Percentiles rank a stretch among this genome's conserved stretches.
Evolutionary conservation across 2,113 vertebrate genomes (phyloP).

Genomic region (Platanista minor): DNA sequence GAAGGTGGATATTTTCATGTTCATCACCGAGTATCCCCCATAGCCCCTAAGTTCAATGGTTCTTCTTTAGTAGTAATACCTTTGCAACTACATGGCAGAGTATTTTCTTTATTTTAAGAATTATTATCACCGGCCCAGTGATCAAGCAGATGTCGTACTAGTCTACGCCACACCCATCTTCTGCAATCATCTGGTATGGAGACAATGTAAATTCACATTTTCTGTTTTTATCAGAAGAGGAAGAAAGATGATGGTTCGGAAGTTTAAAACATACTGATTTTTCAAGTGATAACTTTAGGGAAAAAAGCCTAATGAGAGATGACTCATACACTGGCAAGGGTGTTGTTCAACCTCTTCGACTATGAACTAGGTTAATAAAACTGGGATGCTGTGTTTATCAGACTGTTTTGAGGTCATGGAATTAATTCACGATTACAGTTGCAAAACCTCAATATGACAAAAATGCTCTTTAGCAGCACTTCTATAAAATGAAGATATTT

Average conservation of each 20-base stretch:
- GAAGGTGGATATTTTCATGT: not conserved
- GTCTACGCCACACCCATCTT: not conserved
- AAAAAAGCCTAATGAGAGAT: not conserved
- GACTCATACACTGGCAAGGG: not conserved
- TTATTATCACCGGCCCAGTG: too few relatives aligned
- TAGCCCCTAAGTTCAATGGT: not conserved
- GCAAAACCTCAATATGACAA: not conserved
- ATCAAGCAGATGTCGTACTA: not conserved
- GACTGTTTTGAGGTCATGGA: not conserved
- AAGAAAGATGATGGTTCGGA: not conserved
- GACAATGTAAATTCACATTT: not conserved
- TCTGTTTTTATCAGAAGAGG: not conserved
- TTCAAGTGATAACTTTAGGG: not conserved
- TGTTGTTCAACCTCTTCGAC: not conserved
- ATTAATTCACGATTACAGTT: not conserved
- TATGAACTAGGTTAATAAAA: not conserved
- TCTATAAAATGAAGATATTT: slow-evolving; percentile 1
- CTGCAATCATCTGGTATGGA: not conserved
- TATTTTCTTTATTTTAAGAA: not conserved
- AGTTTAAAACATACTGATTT: not conserved
- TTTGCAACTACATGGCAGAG: not conserved
- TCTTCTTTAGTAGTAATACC: not conserved
- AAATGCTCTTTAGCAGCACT: not conserved
- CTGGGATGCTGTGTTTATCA: not conserved
- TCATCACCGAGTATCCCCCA: not conserved